Evolutionary conservation across 2,113 vertebrate species (phyloP).

Genomic region (Oreochromis aureus): DNA sequence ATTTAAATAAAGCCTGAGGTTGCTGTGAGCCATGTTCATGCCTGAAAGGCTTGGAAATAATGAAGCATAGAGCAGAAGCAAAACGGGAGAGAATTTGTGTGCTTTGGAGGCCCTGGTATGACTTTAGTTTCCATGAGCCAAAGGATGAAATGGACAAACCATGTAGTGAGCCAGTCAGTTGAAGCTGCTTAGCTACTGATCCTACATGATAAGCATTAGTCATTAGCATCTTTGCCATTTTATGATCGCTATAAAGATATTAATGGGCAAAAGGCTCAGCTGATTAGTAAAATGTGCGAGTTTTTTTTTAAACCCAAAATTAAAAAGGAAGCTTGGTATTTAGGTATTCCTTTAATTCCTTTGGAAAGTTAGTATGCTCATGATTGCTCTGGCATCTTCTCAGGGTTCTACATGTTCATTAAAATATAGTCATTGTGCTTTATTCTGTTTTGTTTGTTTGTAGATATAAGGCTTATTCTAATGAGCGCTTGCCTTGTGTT

Average conservation of each 20-base stretch:
- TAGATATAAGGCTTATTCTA: neutral
- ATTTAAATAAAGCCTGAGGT: conserved; percentile 41
- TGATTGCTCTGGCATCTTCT: neutral
- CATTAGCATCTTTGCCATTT: neutral
- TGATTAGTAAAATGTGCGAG: neutral
- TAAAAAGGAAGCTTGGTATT: neutral
- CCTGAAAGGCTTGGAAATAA: conserved; percentile 25
- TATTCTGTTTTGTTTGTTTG: neutral
- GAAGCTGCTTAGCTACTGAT: neutral
- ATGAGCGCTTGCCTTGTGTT: neutral
- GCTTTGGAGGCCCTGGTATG: neutral
- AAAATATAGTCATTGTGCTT: neutral
- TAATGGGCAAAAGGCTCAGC: neutral
- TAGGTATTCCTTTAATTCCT: neutral
- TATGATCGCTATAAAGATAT: neutral
- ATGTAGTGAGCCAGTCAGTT: neutral
- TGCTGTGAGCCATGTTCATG: conserved; percentile 12
- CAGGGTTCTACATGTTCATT: neutral
- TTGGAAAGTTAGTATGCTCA: neutral
- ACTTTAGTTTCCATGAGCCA: neutral
- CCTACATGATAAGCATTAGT: neutral
- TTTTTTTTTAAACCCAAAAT: neutral
- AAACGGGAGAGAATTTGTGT: neutral
- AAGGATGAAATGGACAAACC: neutral
- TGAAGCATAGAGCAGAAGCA: neutral